Evolutionary conservation across 2,797 vertebrate genomes (phyloP).

Genomic region (Sylvilagus floridanus): DNA sequence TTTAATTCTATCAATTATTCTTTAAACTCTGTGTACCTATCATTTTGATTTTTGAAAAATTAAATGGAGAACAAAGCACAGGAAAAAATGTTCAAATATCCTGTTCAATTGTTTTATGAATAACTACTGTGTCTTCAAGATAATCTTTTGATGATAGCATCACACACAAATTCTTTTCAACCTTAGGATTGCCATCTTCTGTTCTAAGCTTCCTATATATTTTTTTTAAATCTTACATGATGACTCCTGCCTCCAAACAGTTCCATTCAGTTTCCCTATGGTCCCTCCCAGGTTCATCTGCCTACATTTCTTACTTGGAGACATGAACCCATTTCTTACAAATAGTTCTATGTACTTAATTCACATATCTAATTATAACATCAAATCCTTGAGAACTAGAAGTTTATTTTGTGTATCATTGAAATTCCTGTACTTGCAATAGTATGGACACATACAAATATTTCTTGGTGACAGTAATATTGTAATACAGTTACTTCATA

Average conservation of each 20-base stretch:
- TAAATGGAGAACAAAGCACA: neutral
- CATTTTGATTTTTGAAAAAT: conserved; percentile 25
- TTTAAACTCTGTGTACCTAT: neutral
- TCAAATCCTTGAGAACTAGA: conserved; percentile 6
- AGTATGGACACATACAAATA: neutral
- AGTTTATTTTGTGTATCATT: neutral
- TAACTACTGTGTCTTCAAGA: neutral
- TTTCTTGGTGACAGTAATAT: neutral
- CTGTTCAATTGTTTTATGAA: neutral
- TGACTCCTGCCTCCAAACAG: conserved; percentile 7
- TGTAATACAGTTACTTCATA: neutral
- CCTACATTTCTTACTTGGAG: neutral
- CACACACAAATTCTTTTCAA: neutral
- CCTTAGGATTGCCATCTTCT: neutral
- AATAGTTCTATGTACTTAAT: neutral
- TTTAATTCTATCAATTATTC: neutral
- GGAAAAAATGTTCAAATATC: neutral
- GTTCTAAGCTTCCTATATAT: neutral
- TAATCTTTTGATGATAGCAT: neutral
- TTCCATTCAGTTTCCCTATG: neutral
- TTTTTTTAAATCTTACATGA: neutral
- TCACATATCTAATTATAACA: conserved; percentile 1
- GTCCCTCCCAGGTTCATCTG: neutral
- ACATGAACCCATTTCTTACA: neutral
- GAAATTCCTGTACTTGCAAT: conserved; percentile 53